phyloP scores from a whole-genome alignment of 2,888 invertebrate genomes.

The Danaus chrysippus region DNA sequence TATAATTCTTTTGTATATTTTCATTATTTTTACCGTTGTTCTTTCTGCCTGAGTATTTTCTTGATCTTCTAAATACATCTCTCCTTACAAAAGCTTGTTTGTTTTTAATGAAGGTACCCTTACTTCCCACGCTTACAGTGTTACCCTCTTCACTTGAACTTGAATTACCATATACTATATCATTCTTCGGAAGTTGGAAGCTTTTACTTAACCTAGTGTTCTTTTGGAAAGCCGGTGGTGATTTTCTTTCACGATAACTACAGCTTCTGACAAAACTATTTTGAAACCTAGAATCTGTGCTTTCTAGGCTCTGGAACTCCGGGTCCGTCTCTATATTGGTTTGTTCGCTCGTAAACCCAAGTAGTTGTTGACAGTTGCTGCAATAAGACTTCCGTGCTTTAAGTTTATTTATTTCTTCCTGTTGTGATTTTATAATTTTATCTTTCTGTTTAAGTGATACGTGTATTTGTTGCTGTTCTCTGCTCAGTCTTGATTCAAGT shows the following conservation, averaged over 20 bases:
- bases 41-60: slow-evolving; percentile 73
- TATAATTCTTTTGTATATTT: slow-evolving; percentile 53
- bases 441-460: slow-evolving; percentile 85
- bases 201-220: slow-evolving; percentile 76
- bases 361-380: slow-evolving; percentile 72
- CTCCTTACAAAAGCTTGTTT: slow-evolving; percentile 75
- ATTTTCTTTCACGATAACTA: slow-evolving; percentile 73
- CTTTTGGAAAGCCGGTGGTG: slow-evolving; percentile 74
- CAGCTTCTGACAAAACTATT: slow-evolving; percentile 72
- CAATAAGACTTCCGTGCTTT: slow-evolving; percentile 74
- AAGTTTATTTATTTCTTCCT: slow-evolving; percentile 83
- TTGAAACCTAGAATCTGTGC: slow-evolving; percentile 73
- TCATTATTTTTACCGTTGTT: slow-evolving; percentile 61
- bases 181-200: slow-evolving; percentile 72
- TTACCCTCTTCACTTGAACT: slow-evolving; percentile 77
- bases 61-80: slow-evolving; percentile 72
- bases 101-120: slow-evolving; percentile 79
- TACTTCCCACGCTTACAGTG: slow-evolving; percentile 57
- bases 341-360: slow-evolving; percentile 75
- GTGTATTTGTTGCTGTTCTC: slow-evolving; percentile 85
- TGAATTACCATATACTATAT: slow-evolving; percentile 67
- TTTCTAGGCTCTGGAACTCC: slow-evolving; percentile 74
- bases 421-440: slow-evolving; percentile 83
- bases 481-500: slow-evolving; percentile 84
- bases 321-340: slow-evolving; percentile 76